Percentiles rank a stretch among this genome's conserved stretches.
These are phyloP conservation scores for Carterocephalus palaemon DNA, from an alignment of 2,888 invertebrate species.

Conservation along the genomic window DNA sequence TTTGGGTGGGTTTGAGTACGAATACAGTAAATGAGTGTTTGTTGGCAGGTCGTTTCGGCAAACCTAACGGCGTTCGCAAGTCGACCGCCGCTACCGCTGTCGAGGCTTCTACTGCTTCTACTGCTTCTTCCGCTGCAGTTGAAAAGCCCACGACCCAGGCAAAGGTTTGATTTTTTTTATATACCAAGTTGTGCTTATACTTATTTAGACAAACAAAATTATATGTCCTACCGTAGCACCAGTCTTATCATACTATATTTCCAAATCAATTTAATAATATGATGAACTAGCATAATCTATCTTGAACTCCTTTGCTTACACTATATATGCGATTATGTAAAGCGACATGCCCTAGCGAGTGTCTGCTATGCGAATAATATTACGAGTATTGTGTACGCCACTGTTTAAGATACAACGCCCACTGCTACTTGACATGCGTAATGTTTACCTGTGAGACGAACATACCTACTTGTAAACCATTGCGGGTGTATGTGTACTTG, in stretches of 20 bases:
- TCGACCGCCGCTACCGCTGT: slow-evolving; percentile 62
- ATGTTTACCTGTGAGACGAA: slow-evolving; percentile 1
- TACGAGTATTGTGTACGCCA: slow-evolving; percentile 29
- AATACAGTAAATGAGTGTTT: slow-evolving; percentile 44
- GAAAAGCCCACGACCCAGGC: slow-evolving; percentile 57
- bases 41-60: slow-evolving; percentile 67
- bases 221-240: too few relatives aligned
- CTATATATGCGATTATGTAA: slow-evolving; percentile 27
- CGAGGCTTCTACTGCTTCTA: slow-evolving; percentile 38
- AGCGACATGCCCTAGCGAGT: slow-evolving; percentile 34
- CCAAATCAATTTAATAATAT: too few relatives aligned
- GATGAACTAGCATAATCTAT: too few relatives aligned
- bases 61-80: slow-evolving; percentile 59
- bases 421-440: background rate
- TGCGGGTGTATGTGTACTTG: slow-evolving; percentile 2
- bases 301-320: slow-evolving; percentile 12
- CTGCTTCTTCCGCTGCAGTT: slow-evolving; percentile 40
- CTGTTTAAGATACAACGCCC: slow-evolving; percentile 28
- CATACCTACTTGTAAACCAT: background rate
- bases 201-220: too few relatives aligned
- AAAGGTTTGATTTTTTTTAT: too few relatives aligned
- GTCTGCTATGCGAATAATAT: slow-evolving; percentile 47
- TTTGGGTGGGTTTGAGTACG: slow-evolving; percentile 7
- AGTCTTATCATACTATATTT: too few relatives aligned
- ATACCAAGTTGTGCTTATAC: too few relatives aligned